Evolutionary conservation across 2,113 vertebrate genomes (phyloP).

Genomic region (Toxostoma redivivum): DNA sequence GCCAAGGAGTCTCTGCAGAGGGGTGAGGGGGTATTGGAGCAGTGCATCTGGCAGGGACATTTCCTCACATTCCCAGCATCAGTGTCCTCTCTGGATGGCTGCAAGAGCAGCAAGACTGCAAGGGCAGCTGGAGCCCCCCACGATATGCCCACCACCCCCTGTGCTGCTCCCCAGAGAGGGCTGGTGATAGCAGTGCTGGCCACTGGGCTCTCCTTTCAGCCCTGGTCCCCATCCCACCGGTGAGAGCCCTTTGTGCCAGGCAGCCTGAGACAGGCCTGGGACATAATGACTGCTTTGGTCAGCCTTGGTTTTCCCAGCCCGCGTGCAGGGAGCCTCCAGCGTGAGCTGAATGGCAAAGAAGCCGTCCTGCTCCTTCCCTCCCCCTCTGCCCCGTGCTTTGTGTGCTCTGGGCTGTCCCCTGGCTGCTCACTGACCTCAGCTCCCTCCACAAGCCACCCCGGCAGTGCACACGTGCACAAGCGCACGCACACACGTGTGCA

Average conservation of each 20-base stretch:
- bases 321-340: not conserved
- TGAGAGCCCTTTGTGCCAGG: slow-evolving; percentile 31
- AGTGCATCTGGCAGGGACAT: rapidly evolving
- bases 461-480: rapidly evolving
- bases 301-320: not conserved
- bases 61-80: not conserved
- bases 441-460: rapidly evolving
- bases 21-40: not conserved
- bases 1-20: not conserved
- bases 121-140: rapidly evolving
- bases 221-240: not conserved
- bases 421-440: not conserved
- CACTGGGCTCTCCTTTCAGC: not conserved
- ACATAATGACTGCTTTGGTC: slow-evolving; percentile 32
- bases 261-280: not conserved
- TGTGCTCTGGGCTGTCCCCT: not conserved
- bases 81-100: rapidly evolving
- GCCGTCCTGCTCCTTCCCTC: not conserved
- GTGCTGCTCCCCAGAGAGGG: rapidly evolving
- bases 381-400: not conserved
- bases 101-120: not conserved
- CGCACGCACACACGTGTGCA: rapidly evolving
- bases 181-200: rapidly evolving
- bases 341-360: slow-evolving; percentile 59
- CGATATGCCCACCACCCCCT: rapidly evolving